A percentile compares a stretch with the other conserved stretches of the same genome.
These are phyloP conservation scores for Latrodectus hesperus DNA, from an alignment of 2,888 invertebrate genomes.

Conservation along the genomic window DNA sequence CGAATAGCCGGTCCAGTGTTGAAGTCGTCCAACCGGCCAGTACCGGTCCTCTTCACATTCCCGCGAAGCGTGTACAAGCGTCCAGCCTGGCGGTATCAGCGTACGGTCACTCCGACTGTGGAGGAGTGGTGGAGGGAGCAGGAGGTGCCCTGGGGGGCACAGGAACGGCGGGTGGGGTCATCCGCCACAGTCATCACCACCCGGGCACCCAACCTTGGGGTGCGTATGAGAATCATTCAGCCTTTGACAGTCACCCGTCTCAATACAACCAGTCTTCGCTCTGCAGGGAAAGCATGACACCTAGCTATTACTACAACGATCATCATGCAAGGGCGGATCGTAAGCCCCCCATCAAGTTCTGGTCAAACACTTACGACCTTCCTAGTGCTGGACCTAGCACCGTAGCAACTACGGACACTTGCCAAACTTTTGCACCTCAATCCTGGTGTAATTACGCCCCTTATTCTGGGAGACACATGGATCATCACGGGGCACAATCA, in stretches of 20 bases:
- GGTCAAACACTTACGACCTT: conserved; percentile 69
- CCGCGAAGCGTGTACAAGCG: conserved; percentile 61
- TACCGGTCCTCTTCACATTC: conserved; percentile 66
- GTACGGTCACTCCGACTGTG: conserved; percentile 65
- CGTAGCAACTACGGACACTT: conserved; percentile 64
- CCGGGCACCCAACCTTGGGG: conserved; percentile 50
- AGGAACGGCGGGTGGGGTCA: conserved; percentile 50
- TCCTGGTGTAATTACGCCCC: conserved; percentile 71
- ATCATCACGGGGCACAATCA: conserved; percentile 65
- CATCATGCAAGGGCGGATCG: conserved; percentile 45
- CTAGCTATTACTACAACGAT: conserved; percentile 66
- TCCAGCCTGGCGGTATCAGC: conserved; percentile 65
- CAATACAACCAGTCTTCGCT: conserved; percentile 62
- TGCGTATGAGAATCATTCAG: conserved; percentile 64
- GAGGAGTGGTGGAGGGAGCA: conserved; percentile 60
- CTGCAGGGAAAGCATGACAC: conserved; percentile 53
- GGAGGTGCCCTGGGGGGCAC: conserved; percentile 49
- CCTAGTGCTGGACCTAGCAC: conserved; percentile 60
- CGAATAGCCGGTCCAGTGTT: conserved; percentile 68
- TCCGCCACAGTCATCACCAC: conserved; percentile 56
- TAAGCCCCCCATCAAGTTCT: conserved; percentile 68
- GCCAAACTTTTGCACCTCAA: conserved; percentile 68
- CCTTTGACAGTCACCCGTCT: conserved; percentile 62
- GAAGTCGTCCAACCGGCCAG: conserved; percentile 61
- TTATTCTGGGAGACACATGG: conserved; percentile 68